phyloP scores from a whole-genome alignment of 2,888 invertebrate species.

The Conistra vaccinii region DNA sequence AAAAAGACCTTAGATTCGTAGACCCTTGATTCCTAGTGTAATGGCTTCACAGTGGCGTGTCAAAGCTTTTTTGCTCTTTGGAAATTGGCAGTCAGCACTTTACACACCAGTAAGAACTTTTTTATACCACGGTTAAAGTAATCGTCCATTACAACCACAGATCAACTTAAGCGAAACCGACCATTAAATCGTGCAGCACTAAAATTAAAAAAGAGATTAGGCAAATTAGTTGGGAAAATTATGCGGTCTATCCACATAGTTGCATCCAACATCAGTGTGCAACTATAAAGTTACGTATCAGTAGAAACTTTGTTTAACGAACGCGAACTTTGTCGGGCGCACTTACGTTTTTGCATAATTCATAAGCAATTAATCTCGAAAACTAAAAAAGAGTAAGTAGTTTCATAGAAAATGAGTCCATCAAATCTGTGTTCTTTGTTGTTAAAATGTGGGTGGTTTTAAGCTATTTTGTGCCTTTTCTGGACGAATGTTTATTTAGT shows the following conservation, averaged over 20 bases:
- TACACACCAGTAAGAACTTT: background rate
- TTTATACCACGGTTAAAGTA: background rate
- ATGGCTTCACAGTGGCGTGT: background rate
- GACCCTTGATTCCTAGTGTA: background rate
- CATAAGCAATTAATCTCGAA: conserved; percentile 56
- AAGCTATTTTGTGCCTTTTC: background rate
- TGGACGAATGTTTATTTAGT: background rate
- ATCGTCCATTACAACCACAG: background rate
- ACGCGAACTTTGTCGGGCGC: conserved; percentile 58
- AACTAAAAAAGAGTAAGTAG: conserved; percentile 34
- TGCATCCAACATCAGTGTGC: conserved; percentile 25
- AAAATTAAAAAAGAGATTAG: conserved; percentile 47
- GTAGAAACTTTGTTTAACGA: conserved; percentile 67
- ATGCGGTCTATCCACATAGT: conserved; percentile 45
- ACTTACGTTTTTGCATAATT: conserved; percentile 69
- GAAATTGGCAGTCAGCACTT: background rate
- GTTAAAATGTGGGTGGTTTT: conserved; percentile 6
- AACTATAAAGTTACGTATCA: conserved; percentile 62
- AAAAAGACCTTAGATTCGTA: too few species aligned
- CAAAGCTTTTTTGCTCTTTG: background rate
- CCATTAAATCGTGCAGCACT: conserved; percentile 7
- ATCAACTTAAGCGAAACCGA: background rate
- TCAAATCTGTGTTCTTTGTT: conserved; percentile 3
- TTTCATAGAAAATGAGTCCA: conserved; percentile 27
- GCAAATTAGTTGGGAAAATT: conserved; percentile 39